Conservation (phyloP, 1,140 invertebrate genomes). For the Leptinotarsa lineolata region DNA sequence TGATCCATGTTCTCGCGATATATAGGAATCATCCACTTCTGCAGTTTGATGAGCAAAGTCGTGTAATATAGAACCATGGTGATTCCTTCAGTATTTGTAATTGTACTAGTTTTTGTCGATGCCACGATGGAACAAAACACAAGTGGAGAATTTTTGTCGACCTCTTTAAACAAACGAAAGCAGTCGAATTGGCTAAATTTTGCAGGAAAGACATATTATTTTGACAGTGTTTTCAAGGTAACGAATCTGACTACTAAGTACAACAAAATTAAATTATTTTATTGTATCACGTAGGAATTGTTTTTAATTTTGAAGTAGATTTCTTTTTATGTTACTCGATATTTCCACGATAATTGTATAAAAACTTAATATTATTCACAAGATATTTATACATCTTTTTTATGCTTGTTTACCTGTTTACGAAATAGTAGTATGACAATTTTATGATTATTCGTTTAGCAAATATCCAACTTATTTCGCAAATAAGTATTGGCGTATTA, state of each 20-base stretch:
- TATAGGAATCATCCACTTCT: neutral
- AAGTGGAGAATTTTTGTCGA: neutral
- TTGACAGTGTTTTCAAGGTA: constrained; percentile 17
- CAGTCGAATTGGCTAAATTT: constrained; percentile 3
- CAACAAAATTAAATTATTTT: neutral
- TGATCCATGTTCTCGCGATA: neutral
- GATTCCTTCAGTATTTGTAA: neutral
- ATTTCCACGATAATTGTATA: too few species aligned
- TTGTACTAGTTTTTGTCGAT: neutral
- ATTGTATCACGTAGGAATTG: too few species aligned
- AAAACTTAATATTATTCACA: too few species aligned
- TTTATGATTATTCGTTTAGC: too few species aligned
- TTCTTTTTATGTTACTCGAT: too few species aligned
- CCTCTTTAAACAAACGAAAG: neutral
- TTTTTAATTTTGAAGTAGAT: too few species aligned
- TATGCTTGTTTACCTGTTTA: too few species aligned
- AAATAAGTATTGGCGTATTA: too few species aligned
- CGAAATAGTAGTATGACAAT: too few species aligned
- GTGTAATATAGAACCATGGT: neutral
- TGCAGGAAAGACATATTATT: constrained; percentile 11
- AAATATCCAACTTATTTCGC: too few species aligned
- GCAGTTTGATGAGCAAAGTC: neutral
- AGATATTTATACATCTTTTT: too few species aligned
- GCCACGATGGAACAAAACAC: neutral
- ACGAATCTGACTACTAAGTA: neutral